These are phyloP conservation scores for Dendrocopos noguchii DNA, from an alignment of 2,113 vertebrate species.

Conservation along the genomic window DNA sequence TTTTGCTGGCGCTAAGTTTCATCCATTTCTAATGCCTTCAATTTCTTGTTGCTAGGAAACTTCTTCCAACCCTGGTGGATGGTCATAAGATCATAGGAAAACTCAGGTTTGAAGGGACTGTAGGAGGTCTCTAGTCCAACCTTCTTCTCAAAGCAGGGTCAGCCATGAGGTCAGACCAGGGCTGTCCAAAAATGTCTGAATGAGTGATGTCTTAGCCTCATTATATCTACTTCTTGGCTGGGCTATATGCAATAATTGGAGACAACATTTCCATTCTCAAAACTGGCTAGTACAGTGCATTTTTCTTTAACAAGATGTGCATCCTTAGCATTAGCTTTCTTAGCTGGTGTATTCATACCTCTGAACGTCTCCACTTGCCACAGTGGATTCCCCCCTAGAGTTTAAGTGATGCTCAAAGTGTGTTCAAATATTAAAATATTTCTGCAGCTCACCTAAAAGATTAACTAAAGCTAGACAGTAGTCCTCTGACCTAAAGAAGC, in stretches of 20 bases:
- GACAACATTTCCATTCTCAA: constrained; percentile 22
- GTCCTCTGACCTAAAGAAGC: constrained; percentile 24
- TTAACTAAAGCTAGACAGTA: neutral
- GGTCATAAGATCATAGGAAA: constrained; percentile 1
- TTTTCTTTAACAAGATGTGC: constrained; percentile 9
- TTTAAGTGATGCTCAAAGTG: constrained; percentile 25
- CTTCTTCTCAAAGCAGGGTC: constrained; percentile 7
- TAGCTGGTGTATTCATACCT: neutral
- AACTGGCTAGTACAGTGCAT: neutral
- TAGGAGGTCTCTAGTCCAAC: constrained; percentile 33
- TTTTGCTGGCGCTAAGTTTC: neutral
- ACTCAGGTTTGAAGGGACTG: constrained; percentile 29
- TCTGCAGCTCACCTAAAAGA: neutral
- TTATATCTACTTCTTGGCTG: neutral
- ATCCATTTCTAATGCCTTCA: constrained; percentile 8
- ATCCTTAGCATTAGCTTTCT: neutral
- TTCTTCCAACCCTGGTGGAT: neutral
- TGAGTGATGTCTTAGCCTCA: neutral
- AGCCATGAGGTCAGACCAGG: neutral
- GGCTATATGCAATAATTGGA: constrained; percentile 14
- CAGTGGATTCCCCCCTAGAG: neutral
- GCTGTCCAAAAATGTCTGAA: constrained; percentile 12
- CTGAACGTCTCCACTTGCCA: neutral
- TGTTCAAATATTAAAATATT: constrained; percentile 7
- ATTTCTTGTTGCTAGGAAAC: constrained; percentile 57